Base-by-base conservation (phyloP, 2,113 vertebrate genomes). In the Cryptoleucopteryx plumbea region DNA sequence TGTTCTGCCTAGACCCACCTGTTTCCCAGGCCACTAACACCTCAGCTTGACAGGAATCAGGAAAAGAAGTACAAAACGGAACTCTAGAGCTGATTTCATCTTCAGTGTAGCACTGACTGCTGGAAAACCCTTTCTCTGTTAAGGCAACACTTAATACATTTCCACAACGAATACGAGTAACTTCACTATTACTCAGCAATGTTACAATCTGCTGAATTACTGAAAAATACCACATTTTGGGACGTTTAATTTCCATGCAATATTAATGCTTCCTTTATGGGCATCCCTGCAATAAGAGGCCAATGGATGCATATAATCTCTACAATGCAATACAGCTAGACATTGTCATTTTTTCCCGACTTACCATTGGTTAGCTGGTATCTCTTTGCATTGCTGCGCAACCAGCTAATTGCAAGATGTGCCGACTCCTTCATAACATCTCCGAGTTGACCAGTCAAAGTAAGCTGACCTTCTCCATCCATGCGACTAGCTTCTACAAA, bases 401-500 rank as follows among this genome's bases (percentile, higher is more conserved):
- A 98, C 99, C 99, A 99, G 98, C 99, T 99, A 89, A 99, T 99
- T 1, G 99, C 99, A 5, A 99, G 98, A 53, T 99, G 99, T 0
- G 99, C 99, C 0, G 99, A 99, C 93, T 99, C 99, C 96, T 99
- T 99, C 99, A 99, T 99, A 18, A 99, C 98, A 1, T 99, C 99
- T 1, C 99, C 99, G 9, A 99, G 98, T 86, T 99, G 99, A 7
- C 99, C 99, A 0, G 99, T 99, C 32, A 99, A 92, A 0, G 99
- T 99, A 2, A 99, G 98, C 97, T 99, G 99, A 5, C 99, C 99
- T 31, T 99, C 99, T 0, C 99, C 99, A 3, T 99, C 99, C 98
- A 99, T 99, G 11, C 99, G 98, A 78, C 99, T 99, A 16, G 99
- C 99, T 79, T 99, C 99, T 81, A 99, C 99, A 21, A 99, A 99